phyloP scores from a whole-genome alignment of 2,888 invertebrate genomes.

The Drosophila pegasa region DNA sequence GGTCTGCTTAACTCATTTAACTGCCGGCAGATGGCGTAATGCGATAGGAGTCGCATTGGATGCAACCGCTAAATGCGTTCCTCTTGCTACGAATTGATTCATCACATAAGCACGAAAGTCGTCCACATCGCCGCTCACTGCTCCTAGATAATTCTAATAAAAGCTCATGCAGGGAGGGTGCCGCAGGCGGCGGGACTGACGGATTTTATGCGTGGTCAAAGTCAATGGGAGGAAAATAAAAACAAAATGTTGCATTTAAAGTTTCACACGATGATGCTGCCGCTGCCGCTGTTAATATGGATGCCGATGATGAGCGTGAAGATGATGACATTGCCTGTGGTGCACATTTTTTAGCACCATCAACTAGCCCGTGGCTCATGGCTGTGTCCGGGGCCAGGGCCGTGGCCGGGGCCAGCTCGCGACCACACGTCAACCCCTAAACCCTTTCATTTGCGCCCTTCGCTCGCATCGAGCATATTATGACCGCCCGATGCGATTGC shows the following conservation, averaged over 20 bases:
- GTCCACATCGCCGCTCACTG: not conserved
- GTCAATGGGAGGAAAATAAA: slow-evolving; percentile 44
- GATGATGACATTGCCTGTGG: slow-evolving; percentile 33
- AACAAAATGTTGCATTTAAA: slow-evolving; percentile 59
- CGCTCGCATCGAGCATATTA: slow-evolving; percentile 24
- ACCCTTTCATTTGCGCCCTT: slow-evolving; percentile 1
- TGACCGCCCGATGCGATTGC: slow-evolving; percentile 43
- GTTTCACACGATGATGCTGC: slow-evolving; percentile 20
- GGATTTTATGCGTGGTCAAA: slow-evolving; percentile 39
- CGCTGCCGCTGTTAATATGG: slow-evolving; percentile 7
- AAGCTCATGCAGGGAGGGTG: slow-evolving; percentile 2
- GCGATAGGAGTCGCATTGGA: slow-evolving; percentile 28
- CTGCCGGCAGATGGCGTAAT: slow-evolving; percentile 45
- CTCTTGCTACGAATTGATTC: slow-evolving; percentile 40
- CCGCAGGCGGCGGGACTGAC: not conserved
- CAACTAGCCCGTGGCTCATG: slow-evolving; percentile 11
- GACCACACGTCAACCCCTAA: slow-evolving; percentile 17
- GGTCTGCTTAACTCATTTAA: slow-evolving; percentile 47
- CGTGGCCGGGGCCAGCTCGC: not conserved
- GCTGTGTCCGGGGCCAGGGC: not conserved
- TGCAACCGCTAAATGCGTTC: slow-evolving; percentile 34
- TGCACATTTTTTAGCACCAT: slow-evolving; percentile 24
- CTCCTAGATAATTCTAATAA: slow-evolving; percentile 27
- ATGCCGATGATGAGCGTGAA: slow-evolving; percentile 13
- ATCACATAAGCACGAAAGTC: slow-evolving; percentile 23